These are phyloP conservation scores for Ormyrus thymus DNA, from an alignment of 2,888 invertebrate species.

Conservation along the genomic window DNA sequence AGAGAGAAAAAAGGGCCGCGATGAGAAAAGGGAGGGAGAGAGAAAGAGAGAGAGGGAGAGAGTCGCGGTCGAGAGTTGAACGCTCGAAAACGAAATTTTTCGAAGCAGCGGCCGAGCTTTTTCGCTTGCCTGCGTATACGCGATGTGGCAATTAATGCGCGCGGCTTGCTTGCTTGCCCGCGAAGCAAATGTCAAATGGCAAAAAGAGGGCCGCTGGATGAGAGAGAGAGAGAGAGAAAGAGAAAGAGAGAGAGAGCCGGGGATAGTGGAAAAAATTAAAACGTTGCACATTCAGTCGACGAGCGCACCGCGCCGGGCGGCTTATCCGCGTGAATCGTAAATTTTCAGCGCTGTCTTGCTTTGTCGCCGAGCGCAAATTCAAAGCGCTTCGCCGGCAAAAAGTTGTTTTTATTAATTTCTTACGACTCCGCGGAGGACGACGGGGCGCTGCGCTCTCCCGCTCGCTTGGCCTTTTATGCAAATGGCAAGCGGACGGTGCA, in stretches of 20 bases:
- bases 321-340: constrained; percentile 43
- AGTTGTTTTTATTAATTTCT: constrained; percentile 37
- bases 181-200: constrained; percentile 52
- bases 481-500: not conserved
- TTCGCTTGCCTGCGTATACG: constrained; percentile 20
- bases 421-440: not conserved
- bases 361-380: constrained; percentile 10
- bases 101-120: constrained; percentile 4
- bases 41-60: not conserved
- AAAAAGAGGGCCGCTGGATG: not conserved
- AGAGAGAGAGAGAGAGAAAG: not conserved
- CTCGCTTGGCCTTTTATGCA: not conserved
- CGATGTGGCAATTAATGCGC: constrained; percentile 47
- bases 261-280: constrained; percentile 42
- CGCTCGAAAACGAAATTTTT: constrained; percentile 48
- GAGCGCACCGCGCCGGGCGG: too few species aligned
- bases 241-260: not conserved
- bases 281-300: constrained; percentile 26
- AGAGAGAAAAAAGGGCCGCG: not conserved
- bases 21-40: not conserved
- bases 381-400: constrained; percentile 8
- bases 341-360: constrained; percentile 44
- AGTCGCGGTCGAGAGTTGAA: constrained; percentile 1
- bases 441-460: not conserved
- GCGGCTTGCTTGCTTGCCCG: constrained; percentile 4